Evolutionary conservation across 2,113 vertebrate genomes (phyloP).

Genomic region (Parotia lawesii): DNA sequence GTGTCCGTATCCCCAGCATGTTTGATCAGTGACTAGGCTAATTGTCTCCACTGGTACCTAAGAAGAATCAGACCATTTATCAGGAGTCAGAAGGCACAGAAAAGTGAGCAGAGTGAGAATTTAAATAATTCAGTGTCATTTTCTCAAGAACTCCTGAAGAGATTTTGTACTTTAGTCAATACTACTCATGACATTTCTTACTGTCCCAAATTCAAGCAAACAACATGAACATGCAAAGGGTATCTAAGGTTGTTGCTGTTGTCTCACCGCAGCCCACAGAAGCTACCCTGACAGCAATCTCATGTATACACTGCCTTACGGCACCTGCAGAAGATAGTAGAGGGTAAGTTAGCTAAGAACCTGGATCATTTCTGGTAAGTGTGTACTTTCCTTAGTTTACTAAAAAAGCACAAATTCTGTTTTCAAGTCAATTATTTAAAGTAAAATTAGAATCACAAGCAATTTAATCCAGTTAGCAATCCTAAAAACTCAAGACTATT

Average conservation of each 20-base stretch:
- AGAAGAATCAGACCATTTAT: background rate
- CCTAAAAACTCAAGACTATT: background rate
- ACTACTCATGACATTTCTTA: background rate
- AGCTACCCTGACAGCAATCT: background rate
- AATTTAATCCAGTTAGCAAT: background rate
- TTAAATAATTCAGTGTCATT: background rate
- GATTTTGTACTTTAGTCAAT: background rate
- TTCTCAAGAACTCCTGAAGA: background rate
- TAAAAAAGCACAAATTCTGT: background rate
- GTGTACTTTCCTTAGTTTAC: background rate
- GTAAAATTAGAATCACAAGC: background rate
- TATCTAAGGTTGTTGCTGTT: background rate
- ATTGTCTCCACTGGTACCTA: background rate
- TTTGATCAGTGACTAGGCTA: background rate
- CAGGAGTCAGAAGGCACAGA: background rate
- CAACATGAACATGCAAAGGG: background rate
- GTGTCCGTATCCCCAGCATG: accelerated
- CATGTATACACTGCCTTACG: background rate
- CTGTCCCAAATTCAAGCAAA: background rate
- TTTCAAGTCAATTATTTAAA: background rate
- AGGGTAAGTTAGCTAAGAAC: background rate
- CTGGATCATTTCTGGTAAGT: background rate
- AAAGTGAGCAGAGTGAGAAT: background rate
- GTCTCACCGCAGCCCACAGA: background rate
- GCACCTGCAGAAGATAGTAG: background rate